phyloP scores from a whole-genome alignment of 2,113 vertebrate species.

The Myrmophylax atrothorax region DNA sequence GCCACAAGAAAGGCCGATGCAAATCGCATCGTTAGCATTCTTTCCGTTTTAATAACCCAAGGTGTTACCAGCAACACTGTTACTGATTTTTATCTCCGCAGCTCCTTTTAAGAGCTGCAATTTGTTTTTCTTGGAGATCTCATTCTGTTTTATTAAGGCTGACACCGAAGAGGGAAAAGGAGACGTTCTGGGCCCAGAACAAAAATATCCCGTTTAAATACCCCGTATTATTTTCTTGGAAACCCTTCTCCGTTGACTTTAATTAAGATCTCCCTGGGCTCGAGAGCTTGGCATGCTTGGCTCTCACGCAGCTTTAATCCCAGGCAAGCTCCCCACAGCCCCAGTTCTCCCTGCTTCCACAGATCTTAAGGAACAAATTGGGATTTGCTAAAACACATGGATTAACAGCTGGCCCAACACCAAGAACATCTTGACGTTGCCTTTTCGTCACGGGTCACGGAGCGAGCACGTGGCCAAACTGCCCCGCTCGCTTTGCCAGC shows the following conservation, averaged over 20 bases:
- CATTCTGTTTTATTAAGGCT: constrained; percentile 44
- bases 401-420: constrained; percentile 30
- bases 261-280: constrained; percentile 45
- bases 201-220: constrained; percentile 2
- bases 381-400: constrained; percentile 28
- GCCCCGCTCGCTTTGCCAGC: rapidly evolving
- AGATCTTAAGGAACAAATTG: constrained; percentile 45
- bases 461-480: rapidly evolving
- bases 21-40: constrained; percentile 63
- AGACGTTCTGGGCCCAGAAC: constrained; percentile 31
- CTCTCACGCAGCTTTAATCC: constrained; percentile 27
- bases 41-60: constrained; percentile 66
- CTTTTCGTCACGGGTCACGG: neutral
- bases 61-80: constrained; percentile 65
- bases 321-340: neutral
- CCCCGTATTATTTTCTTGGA: constrained; percentile 50
- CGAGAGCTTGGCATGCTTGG: neutral
- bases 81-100: constrained; percentile 59
- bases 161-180: constrained; percentile 2
- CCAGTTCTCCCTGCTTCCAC: constrained; percentile 29
- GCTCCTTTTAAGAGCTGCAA: constrained; percentile 38
- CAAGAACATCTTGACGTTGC: constrained; percentile 43
- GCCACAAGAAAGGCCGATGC: constrained; percentile 47
- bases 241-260: constrained; percentile 16
- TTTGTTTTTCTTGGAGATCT: constrained; percentile 65